phyloP scores from a whole-genome alignment of 37 sponge, comb jelly and placozoan genomes.

The Chondrilla cf. caribensis region DNA sequence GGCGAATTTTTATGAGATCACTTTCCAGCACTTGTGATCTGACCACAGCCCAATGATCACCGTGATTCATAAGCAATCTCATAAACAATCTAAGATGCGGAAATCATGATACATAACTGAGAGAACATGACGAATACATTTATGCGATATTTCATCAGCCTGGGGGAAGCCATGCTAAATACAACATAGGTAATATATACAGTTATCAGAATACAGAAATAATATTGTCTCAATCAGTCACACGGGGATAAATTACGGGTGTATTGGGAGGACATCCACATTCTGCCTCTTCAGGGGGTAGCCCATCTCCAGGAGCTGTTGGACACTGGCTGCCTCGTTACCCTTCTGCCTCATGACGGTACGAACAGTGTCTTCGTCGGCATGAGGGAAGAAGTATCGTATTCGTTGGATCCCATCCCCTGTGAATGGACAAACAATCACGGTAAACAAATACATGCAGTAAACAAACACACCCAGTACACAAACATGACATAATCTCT shows the following conservation, averaged over 20 bases:
- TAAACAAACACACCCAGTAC: neutral
- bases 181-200: too few relatives aligned
- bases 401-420: constrained; percentile 50
- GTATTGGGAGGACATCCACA: constrained; percentile 2
- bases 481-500: neutral
- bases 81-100: too few relatives aligned
- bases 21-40: too few relatives aligned
- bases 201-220: too few relatives aligned
- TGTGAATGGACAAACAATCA: neutral
- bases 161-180: too few relatives aligned
- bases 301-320: constrained; percentile 48
- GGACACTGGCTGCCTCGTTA: constrained; percentile 55
- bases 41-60: too few relatives aligned
- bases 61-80: too few relatives aligned
- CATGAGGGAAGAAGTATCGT: constrained; percentile 57
- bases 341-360: constrained; percentile 16
- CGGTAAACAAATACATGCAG: neutral
- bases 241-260: neutral
- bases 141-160: too few relatives aligned
- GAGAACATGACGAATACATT: too few relatives aligned
- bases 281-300: constrained; percentile 53
- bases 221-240: too few relatives aligned
- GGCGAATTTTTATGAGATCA: too few relatives aligned
- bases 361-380: constrained; percentile 37
- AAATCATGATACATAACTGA: too few relatives aligned